phyloP scores from a whole-genome alignment of 2,113 vertebrate genomes.

The Microtus ochrogaster region DNA sequence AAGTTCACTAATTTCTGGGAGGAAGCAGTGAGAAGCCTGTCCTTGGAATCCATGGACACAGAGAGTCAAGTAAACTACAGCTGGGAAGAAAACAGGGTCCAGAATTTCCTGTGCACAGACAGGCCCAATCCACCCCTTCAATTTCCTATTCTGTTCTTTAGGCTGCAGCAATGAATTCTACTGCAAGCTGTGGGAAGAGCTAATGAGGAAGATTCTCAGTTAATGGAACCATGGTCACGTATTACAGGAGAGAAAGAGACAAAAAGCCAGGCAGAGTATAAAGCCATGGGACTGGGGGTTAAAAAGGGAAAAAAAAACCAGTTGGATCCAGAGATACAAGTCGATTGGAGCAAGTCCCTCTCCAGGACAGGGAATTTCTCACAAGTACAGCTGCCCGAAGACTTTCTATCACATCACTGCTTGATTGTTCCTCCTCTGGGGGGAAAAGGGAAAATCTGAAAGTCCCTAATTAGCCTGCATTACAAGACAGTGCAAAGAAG shows the following conservation, averaged over 20 bases:
- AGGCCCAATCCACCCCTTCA: background rate
- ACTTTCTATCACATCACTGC: background rate
- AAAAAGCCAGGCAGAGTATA: background rate
- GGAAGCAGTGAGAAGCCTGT: background rate
- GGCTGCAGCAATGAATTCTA: background rate
- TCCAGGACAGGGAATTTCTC: background rate
- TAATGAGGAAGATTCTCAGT: slow-evolving; percentile 28
- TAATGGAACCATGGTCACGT: background rate
- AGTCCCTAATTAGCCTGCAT: background rate
- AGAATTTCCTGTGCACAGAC: background rate
- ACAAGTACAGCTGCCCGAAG: background rate
- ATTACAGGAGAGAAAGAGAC: background rate
- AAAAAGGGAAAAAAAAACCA: background rate
- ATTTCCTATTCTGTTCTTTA: background rate
- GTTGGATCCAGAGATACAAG: background rate
- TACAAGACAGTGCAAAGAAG: background rate
- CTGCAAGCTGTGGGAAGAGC: background rate
- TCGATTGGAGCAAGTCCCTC: background rate
- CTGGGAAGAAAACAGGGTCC: background rate
- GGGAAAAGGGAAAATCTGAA: background rate
- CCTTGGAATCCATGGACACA: background rate
- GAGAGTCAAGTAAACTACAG: background rate
- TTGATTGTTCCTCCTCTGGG: background rate
- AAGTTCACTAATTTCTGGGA: background rate
- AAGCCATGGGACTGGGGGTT: background rate